Conservation (phyloP, 1,140 invertebrate species). For the Frieseomelitta varia region DNA sequence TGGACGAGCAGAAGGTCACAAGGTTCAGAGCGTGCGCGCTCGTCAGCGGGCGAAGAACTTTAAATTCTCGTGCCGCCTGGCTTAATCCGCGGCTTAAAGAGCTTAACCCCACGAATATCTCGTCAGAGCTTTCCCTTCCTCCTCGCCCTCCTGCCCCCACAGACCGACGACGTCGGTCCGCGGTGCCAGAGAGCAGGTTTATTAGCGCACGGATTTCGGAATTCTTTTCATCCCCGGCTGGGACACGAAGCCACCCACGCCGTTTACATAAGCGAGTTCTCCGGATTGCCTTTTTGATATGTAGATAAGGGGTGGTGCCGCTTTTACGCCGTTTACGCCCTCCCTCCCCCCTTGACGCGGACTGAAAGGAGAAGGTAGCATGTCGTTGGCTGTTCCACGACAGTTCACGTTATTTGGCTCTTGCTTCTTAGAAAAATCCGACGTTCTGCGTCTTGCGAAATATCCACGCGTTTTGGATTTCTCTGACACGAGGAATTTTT, state of each 20-base stretch:
- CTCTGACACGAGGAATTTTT: background rate
- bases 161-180: conserved; percentile 55
- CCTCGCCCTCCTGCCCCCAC: background rate
- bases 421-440: conserved; percentile 7
- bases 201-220: conserved; percentile 82
- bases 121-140: conserved; percentile 72
- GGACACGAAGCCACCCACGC: conserved; percentile 75
- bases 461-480: background rate
- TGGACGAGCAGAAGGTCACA: background rate
- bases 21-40: conserved; percentile 6
- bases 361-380: conserved; percentile 45
- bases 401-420: conserved; percentile 22
- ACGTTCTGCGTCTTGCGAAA: background rate
- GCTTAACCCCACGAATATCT: conserved; percentile 81
- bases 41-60: conserved; percentile 70
- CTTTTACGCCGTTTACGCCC: conserved; percentile 81
- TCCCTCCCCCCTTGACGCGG: background rate
- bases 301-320: conserved; percentile 80
- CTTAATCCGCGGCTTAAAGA: conserved; percentile 81
- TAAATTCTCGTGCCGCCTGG: conserved; percentile 79
- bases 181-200: conserved; percentile 79
- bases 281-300: conserved; percentile 83
- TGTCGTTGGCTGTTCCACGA: conserved; percentile 33
- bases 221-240: conserved; percentile 80
- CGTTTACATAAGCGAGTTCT: conserved; percentile 83